Evolutionary conservation across 2,888 invertebrate genomes (phyloP), one percentile per base, ranked within the genome.

Genomic region (Allacma fusca): DNA sequence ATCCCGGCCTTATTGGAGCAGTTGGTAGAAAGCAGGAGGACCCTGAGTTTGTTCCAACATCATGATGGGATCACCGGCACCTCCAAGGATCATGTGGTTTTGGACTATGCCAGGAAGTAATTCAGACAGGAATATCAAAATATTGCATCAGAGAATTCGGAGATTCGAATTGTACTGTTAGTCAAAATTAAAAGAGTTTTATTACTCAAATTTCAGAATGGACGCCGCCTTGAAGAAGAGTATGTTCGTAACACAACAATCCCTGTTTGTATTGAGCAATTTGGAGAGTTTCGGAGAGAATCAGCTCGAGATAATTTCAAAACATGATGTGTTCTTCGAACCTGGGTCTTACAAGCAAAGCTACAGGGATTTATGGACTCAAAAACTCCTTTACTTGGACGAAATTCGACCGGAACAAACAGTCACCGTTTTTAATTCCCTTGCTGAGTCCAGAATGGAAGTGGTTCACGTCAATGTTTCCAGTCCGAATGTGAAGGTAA

Each of bases 1-100:
- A 40, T 82, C 16, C 62, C 86, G 44, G 85, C 80, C 44, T 84
- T 90, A 26, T 88, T 89, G 81, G 85, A 87, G 24, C 86, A 87
- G 50, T 85, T 92, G 59, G 87, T 88, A 23, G 85, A 86, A 62
- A 95, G 97, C 16, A 90, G 98, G 40, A 89, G 93, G 71, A 90
- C 92, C 83, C 90, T 98, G 28, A 88, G 88, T 0, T 89, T 99
- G 78, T 99, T 98, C 88, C 99, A 99, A 87, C 99, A 99, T 87
- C 99, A 99, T 87, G 99, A 99, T 87, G 82, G 81, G 13, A 64
- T 99, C 83, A 95, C 98, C 0, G 99, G 99, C 75, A 99, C 99
- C 0, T 92, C 95, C 0, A 93, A 94, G 85, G 94, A 95, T 85
- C 92, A 93, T 84, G 99, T 99, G 19, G 92, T 96, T 2, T 88